Conservation (phyloP, 2,797 vertebrate species). For the Megalops cyprinoides region DNA sequence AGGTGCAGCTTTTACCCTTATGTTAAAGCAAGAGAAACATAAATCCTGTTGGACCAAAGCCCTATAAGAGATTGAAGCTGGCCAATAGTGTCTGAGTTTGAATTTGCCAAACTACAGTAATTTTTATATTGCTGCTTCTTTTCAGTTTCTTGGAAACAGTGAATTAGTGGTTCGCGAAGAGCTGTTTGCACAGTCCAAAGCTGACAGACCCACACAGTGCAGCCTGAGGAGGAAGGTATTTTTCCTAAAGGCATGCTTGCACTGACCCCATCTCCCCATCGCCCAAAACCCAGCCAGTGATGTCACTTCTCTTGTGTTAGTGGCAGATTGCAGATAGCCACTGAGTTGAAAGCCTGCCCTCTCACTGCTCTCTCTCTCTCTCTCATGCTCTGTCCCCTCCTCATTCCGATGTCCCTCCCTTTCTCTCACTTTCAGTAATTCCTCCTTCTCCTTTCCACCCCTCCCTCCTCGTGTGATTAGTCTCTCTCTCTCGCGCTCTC, state of each 20-base stretch:
- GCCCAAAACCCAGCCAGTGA: conserved; percentile 28
- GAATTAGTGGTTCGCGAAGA: neutral
- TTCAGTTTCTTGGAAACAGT: neutral
- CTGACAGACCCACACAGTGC: too few relatives aligned
- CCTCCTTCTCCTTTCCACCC: conserved; percentile 53
- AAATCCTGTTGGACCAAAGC: neutral
- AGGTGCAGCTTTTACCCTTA: neutral
- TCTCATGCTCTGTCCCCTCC: conserved; percentile 41
- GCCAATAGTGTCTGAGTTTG: neutral
- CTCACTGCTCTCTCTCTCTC: neutral
- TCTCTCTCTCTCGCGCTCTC: conserved; percentile 14
- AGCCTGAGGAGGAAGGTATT: too few relatives aligned
- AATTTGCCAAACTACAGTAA: neutral
- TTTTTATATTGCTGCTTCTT: neutral
- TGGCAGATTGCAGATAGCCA: neutral
- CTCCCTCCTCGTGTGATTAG: conserved; percentile 52
- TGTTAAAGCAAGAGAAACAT: neutral
- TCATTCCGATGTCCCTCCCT: conserved; percentile 1
- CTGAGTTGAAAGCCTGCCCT: neutral
- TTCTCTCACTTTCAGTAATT: conserved; percentile 24
- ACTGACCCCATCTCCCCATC: conserved; percentile 41
- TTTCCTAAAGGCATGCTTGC: too few relatives aligned
- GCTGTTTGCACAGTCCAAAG: neutral
- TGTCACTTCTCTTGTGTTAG: neutral
- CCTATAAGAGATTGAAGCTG: neutral